Conservation (phyloP, 37 sponge, comb jelly and placozoan species). For the Mnemiopsis leidyi region DNA sequence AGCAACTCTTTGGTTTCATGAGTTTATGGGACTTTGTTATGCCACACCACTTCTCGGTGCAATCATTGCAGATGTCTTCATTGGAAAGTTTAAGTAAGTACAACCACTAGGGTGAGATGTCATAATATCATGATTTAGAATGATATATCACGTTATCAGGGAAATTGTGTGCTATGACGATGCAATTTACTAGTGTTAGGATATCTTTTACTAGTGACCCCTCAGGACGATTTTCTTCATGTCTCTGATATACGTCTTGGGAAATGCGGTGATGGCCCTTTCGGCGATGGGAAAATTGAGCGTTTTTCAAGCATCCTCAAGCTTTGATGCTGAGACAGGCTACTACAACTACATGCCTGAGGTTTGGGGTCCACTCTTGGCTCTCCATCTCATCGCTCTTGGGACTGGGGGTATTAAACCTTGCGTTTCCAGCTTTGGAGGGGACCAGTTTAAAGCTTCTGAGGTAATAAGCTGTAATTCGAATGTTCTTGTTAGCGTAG, state of each 20-base stretch:
- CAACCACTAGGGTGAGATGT: neutral
- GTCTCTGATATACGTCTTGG: slow-evolving; percentile 85
- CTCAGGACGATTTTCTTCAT: slow-evolving; percentile 85
- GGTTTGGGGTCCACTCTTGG: slow-evolving; percentile 69
- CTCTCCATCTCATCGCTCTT: slow-evolving; percentile 82
- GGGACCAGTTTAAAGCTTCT: slow-evolving; percentile 89
- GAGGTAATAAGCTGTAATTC: too few species aligned
- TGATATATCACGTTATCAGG: neutral
- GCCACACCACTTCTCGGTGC: slow-evolving; percentile 87
- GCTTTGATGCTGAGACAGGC: neutral
- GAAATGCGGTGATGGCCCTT: slow-evolving; percentile 76
- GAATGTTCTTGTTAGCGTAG: too few species aligned
- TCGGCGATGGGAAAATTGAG: slow-evolving; percentile 72
- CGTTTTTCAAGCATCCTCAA: neutral
- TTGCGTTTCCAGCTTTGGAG: slow-evolving; percentile 97
- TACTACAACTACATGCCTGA: neutral
- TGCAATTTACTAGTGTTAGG: too few species aligned
- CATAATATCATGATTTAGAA: neutral
- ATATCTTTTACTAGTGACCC: too few species aligned
- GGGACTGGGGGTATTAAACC: slow-evolving; percentile 99
- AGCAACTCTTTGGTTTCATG: slow-evolving; percentile 88
- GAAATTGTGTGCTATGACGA: neutral
- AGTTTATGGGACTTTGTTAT: slow-evolving; percentile 84
- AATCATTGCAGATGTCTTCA: slow-evolving; percentile 90
- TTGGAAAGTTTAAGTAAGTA: slow-evolving; percentile 87